phyloP scores from a whole-genome alignment of 2,888 invertebrate genomes.

The Cetonia aurata region DNA sequence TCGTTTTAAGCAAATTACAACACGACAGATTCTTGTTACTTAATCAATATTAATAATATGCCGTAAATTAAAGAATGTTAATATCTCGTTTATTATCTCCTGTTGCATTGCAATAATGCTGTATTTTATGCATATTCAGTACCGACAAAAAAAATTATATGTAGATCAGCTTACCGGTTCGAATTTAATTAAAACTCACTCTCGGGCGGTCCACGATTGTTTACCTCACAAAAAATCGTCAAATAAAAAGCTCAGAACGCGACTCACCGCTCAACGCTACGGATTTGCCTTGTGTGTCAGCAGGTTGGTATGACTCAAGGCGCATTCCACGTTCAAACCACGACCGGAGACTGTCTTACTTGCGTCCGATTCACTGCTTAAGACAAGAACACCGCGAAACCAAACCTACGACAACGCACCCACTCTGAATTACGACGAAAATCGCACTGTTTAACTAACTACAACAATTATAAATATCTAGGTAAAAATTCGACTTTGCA shows the following conservation, averaged over 20 bases:
- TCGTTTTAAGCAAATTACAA: too few species aligned
- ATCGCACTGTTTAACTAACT: constrained; percentile 25
- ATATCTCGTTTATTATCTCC: too few species aligned
- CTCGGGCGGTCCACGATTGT: constrained; percentile 18
- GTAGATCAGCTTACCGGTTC: constrained; percentile 9
- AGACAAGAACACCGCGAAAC: constrained; percentile 46
- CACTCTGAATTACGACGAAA: constrained; percentile 38
- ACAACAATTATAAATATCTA: too few species aligned
- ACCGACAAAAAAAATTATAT: too few species aligned
- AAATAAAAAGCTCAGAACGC: constrained; percentile 29
- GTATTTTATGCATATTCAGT: constrained; percentile 9
- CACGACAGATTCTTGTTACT: too few species aligned
- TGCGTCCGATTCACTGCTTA: constrained; percentile 52
- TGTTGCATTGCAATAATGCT: too few species aligned
- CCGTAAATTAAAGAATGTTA: too few species aligned
- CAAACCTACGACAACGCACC: constrained; percentile 41
- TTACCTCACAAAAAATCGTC: constrained; percentile 1
- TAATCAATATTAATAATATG: too few species aligned
- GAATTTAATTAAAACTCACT: background rate
- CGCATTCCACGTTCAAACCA: constrained; percentile 56
- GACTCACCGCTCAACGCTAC: constrained; percentile 43
- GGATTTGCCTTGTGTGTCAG: constrained; percentile 56
- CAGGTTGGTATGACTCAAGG: constrained; percentile 59
- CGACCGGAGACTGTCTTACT: constrained; percentile 54
- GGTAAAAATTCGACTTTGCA: too few species aligned